Evolutionary conservation across 2,797 vertebrate species (phyloP).

Genomic region (Anabacerthia variegaticeps): DNA sequence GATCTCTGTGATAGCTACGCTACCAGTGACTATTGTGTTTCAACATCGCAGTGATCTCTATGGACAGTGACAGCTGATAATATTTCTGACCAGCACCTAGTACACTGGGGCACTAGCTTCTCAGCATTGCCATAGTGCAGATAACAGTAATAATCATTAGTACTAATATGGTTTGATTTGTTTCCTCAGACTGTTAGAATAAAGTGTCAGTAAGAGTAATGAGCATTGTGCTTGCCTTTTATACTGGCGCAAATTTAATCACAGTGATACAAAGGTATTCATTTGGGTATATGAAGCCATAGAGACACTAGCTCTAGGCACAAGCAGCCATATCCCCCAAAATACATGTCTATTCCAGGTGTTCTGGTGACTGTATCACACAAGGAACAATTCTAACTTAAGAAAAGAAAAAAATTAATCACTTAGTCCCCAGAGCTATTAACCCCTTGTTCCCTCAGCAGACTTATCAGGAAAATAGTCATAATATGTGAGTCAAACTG

Average conservation of each 20-base stretch:
- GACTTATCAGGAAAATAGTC: neutral
- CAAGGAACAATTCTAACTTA: neutral
- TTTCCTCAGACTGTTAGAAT: neutral
- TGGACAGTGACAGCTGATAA: neutral
- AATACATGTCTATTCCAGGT: neutral
- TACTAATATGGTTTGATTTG: neutral
- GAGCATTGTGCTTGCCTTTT: neutral
- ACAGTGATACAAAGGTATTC: neutral
- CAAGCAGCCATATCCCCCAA: neutral
- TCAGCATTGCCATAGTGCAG: neutral
- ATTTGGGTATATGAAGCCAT: neutral
- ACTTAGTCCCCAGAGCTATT: neutral
- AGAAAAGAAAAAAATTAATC: neutral
- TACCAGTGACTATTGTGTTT: neutral
- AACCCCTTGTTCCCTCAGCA: neutral
- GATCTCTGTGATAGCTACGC: neutral
- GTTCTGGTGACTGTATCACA: neutral
- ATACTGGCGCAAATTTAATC: neutral
- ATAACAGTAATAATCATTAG: neutral
- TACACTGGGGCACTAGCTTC: fast-evolving
- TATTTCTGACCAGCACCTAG: neutral
- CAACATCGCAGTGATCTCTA: neutral
- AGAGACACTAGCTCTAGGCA: neutral
- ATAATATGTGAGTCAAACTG: neutral
- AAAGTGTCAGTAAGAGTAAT: neutral